A percentile compares a stretch with the other conserved stretches of the same genome.
Evolutionary conservation across 2,888 invertebrate genomes (phyloP).

Genomic region (Halocaridina rubra): DNA sequence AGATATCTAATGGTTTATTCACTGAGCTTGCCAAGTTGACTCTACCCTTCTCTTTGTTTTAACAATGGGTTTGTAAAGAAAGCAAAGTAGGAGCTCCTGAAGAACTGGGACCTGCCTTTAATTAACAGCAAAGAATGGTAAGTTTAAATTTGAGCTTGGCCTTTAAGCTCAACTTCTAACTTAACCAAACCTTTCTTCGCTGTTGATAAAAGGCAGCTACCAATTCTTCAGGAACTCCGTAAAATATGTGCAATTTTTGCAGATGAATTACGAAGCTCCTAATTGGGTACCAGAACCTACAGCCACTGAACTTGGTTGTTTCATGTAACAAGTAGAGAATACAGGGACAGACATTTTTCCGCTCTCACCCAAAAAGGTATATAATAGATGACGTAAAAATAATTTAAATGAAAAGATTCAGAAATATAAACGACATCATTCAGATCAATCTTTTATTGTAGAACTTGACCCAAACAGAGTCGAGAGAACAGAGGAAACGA

Average conservation of each 20-base stretch:
- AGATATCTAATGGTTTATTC: too few species aligned
- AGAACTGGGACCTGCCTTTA: too few species aligned
- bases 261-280: not conserved
- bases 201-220: too few species aligned
- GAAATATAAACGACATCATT: not conserved
- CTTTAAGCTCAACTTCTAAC: too few species aligned
- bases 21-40: too few species aligned
- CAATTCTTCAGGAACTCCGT: too few species aligned
- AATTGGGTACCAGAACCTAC: not conserved
- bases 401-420: not conserved
- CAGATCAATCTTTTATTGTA: conserved; percentile 47
- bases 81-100: too few species aligned
- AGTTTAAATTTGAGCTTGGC: too few species aligned
- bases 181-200: too few species aligned
- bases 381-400: not conserved
- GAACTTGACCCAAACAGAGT: conserved; percentile 43
- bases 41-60: too few species aligned
- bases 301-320: not conserved
- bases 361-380: not conserved
- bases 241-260: not conserved
- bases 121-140: too few species aligned
- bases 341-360: not conserved
- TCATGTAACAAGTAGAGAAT: not conserved
- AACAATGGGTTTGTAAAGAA: too few species aligned
- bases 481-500: conserved; percentile 9